Base-by-base conservation (phyloP, 2,113 vertebrate genomes). In the Psephotus haematonotus region DNA sequence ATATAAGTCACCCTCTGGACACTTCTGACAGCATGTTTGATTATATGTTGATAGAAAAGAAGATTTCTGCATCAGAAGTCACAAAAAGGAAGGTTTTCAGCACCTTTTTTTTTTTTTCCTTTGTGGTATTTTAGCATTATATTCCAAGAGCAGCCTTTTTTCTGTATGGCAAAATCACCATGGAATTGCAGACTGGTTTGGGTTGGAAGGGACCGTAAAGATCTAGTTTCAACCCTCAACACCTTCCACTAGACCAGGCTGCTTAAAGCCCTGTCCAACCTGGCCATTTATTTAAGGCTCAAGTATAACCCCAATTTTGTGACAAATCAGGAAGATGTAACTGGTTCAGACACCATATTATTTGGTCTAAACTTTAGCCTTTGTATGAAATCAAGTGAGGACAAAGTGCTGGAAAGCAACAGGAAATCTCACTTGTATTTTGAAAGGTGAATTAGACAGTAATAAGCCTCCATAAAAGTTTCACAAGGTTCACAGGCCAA, bases 391-490 rank as follows among this genome's bases (percentile, higher is more conserved):
- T 43, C 24, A 67, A 83, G 55, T 10, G 77, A 87, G n/a, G 70
- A 65, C 59, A 90, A 87, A 77, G 23, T 31, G 90, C 67, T 70
- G 75, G 55, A 94, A 92, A 90, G 82, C 53, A 77, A 69, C 0
- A 67, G 55, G 41, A 85, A 70, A 63, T 23, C 67, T 82, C 49
- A 18, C 37, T 82, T 57, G 55, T 17, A 29, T 68, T 76, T n/a
- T 46, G 57, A 60, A 75, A 91, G 71, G 78, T 90, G 68, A 94
- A 80, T 92, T 70, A 92, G 49, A n/a, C 46, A 93, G 78, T 43
- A 88, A 86, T 76, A 80, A 94, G 74, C 23, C 62, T 52, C 79
- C 63, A 77, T n/a, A 80, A 94, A 93, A 90, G 13, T 85, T 90
- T 80, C 82, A 85, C 28, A 25, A 64, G 78, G 35, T 49, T 89